A percentile compares a stretch with the other conserved stretches of the same genome.
Conservation (phyloP, 1,140 invertebrate genomes). For the Streblospio benedicti region DNA sequence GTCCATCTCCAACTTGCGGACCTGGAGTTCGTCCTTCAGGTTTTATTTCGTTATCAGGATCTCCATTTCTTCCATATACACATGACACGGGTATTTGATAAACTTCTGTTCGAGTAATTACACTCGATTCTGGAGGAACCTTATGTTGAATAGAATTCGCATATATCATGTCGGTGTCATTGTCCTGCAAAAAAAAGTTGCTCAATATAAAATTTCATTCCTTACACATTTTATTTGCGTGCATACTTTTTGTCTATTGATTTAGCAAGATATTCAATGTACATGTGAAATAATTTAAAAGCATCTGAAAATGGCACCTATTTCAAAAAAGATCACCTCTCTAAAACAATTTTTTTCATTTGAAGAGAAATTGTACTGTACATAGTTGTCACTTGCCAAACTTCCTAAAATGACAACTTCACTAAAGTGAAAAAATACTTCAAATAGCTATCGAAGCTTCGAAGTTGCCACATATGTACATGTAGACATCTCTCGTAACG, state of each 20-base stretch:
- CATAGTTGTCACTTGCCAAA: no score
- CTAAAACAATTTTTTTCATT: no score
- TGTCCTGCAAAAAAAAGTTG: conserved; percentile 28
- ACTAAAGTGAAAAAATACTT: no score
- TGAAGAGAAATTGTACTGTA: no score
- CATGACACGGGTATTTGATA: conserved; percentile 28
- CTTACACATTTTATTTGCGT: background rate
- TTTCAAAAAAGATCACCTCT: no score
- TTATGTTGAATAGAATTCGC: conserved; percentile 27
- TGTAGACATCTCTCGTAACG: no score
- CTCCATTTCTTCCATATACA: conserved; percentile 19
- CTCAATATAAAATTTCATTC: background rate
- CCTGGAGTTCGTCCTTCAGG: background rate
- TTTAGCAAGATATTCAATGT: background rate
- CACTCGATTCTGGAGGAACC: conserved; percentile 19
- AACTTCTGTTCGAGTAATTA: conserved; percentile 25
- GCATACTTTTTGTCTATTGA: background rate
- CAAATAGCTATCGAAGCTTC: no score
- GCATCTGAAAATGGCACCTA: background rate
- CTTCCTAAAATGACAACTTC: no score
- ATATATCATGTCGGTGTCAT: conserved; percentile 34
- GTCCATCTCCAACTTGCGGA: conserved; percentile 18
- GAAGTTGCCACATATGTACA: no score
- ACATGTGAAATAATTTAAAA: background rate
- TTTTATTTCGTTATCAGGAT: background rate